Percentiles rank a stretch among this genome's conserved stretches.
Evolutionary conservation across 2,888 invertebrate species (phyloP).

Genomic region (Nomada lathburiana): DNA sequence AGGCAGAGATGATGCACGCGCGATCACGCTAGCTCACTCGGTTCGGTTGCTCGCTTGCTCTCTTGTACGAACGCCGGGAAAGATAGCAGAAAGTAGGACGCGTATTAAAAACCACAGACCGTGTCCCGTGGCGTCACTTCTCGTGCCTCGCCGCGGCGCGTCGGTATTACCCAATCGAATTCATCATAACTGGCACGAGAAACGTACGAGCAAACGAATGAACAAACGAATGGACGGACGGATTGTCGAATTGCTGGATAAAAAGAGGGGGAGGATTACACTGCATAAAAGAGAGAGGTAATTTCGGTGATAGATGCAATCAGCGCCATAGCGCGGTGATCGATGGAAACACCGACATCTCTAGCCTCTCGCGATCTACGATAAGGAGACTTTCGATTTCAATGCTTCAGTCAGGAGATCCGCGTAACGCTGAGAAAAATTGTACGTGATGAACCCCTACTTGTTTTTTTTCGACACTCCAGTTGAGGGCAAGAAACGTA

Average conservation of each 20-base stretch:
- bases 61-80: conserved; percentile 62
- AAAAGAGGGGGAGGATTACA: conserved; percentile 14
- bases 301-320: conserved; percentile 56
- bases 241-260: conserved; percentile 36
- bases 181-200: conserved; percentile 82
- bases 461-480: background rate
- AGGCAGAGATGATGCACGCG: conserved; percentile 61
- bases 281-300: conserved; percentile 42
- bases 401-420: conserved; percentile 1
- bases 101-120: conserved; percentile 84
- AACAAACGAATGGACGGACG: conserved; percentile 19
- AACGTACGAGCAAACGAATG: conserved; percentile 54
- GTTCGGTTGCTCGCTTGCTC: conserved; percentile 25
- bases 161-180: conserved; percentile 83
- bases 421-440: background rate
- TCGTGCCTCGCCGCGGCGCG: conserved; percentile 72
- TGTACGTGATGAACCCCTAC: background rate
- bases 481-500: background rate
- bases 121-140: conserved; percentile 81
- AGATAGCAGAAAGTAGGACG: conserved; percentile 84
- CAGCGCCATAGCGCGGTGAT: conserved; percentile 55
- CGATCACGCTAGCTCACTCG: conserved; percentile 60
- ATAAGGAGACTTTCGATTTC: conserved; percentile 53
- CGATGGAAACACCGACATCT: conserved; percentile 43
- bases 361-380: conserved; percentile 42